Evolutionary conservation across 2,797 vertebrate genomes (phyloP).

Genomic region (Myotis vivesi): DNA sequence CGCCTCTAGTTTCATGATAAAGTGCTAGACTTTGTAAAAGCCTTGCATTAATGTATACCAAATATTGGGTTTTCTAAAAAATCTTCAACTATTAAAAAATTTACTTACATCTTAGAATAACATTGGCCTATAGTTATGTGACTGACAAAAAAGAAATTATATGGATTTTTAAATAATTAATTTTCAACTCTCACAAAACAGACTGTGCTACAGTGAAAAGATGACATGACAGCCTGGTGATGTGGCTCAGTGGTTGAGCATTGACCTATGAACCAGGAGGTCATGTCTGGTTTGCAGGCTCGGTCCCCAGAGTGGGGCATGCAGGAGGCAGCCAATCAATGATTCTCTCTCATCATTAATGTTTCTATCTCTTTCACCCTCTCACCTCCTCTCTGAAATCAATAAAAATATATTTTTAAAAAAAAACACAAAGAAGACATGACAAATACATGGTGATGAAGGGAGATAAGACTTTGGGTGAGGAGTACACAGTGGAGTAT

Average conservation of each 20-base stretch:
- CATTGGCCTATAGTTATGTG: conserved; percentile 58
- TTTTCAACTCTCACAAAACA: conserved; percentile 81
- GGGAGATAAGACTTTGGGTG: not conserved
- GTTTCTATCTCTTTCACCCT: no score
- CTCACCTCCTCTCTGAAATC: no score
- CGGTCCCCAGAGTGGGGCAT: no score
- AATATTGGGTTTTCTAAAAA: conserved; percentile 48
- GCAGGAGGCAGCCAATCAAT: no score
- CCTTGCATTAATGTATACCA: not conserved
- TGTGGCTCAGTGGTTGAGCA: no score
- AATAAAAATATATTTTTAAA: no score
- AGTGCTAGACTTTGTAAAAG: conserved; percentile 3
- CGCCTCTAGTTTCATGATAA: conserved; percentile 1
- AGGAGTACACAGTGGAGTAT: not conserved
- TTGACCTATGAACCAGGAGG: no score
- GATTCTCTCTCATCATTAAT: no score
- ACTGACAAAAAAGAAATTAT: conserved; percentile 83
- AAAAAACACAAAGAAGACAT: conserved; percentile 62
- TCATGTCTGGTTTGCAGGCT: no score
- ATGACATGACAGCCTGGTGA: not conserved
- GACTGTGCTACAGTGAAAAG: conserved; percentile 69
- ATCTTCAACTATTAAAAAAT: conserved; percentile 67
- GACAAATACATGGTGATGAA: conserved; percentile 37
- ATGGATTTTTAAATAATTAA: conserved; percentile 83
- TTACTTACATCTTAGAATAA: conserved; percentile 57